Percentiles rank a stretch among this genome's conserved stretches.
These are phyloP conservation scores for Galagoides demidoff DNA, from an alignment of 2,797 vertebrate genomes.

Conservation along the genomic window DNA sequence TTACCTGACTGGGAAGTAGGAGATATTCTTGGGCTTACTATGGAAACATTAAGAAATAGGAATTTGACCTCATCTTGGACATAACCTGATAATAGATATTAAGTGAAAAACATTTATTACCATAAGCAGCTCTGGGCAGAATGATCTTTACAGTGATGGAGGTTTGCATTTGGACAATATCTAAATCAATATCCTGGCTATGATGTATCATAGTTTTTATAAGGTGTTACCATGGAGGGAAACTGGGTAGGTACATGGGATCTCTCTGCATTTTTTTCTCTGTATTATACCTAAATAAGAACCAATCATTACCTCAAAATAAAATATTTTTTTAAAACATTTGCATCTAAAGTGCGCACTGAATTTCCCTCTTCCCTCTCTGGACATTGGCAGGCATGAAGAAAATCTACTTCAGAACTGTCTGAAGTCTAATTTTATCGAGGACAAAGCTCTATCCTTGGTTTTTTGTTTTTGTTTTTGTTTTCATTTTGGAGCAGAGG, in stretches of 20 bases:
- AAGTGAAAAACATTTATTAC: not conserved
- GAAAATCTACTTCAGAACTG: constrained; percentile 27
- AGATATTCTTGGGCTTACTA: not conserved
- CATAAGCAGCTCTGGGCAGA: not conserved
- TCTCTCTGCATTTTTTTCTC: not conserved
- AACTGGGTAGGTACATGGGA: not conserved
- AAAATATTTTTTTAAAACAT: not conserved
- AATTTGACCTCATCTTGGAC: not conserved
- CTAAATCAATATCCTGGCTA: not conserved
- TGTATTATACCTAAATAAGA: not conserved
- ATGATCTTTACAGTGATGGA: not conserved
- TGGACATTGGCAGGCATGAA: not conserved
- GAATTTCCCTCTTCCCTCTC: not conserved
- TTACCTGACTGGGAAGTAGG: not conserved
- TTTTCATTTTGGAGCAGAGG: not conserved
- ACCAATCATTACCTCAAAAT: not conserved
- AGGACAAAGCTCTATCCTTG: not conserved
- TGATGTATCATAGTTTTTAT: not conserved
- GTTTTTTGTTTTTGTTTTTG: constrained; percentile 26
- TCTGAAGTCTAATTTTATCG: constrained; percentile 2
- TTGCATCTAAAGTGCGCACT: not conserved
- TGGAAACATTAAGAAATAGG: not conserved
- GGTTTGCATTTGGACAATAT: not conserved
- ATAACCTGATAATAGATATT: not conserved
- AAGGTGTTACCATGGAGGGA: not conserved